Conservation (phyloP, 2,797 vertebrate genomes). For the Acanthiza pusilla region DNA sequence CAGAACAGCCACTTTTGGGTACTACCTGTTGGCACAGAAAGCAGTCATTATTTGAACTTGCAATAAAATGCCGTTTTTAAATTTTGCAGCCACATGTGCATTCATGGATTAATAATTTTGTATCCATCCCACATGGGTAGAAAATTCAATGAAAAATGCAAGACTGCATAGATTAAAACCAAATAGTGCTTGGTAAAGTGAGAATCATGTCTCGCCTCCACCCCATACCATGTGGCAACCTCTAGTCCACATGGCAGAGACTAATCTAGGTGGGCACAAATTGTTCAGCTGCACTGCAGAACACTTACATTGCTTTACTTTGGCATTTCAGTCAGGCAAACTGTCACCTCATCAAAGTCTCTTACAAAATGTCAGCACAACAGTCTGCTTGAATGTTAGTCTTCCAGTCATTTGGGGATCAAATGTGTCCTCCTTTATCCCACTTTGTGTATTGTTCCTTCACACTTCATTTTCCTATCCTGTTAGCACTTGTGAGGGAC, state of each 20-base stretch:
- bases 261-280: background rate
- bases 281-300: background rate
- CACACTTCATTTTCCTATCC: background rate
- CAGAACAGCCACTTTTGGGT: background rate
- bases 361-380: background rate
- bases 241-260: background rate
- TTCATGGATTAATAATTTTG: background rate
- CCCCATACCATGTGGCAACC: background rate
- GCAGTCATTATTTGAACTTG: background rate
- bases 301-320: background rate
- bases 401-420: constrained; percentile 16
- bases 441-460: background rate
- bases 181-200: background rate
- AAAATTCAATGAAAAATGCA: background rate
- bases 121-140: background rate
- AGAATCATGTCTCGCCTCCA: background rate
- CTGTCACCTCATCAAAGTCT: constrained; percentile 29
- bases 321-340: constrained; percentile 17
- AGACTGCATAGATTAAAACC: background rate
- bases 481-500: background rate
- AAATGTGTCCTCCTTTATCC: constrained; percentile 3
- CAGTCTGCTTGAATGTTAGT: background rate
- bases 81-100: background rate
- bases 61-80: background rate
- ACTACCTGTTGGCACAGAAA: background rate